Conservation (phyloP, 2,113 vertebrate genomes). For the Turdus rufiventris region DNA sequence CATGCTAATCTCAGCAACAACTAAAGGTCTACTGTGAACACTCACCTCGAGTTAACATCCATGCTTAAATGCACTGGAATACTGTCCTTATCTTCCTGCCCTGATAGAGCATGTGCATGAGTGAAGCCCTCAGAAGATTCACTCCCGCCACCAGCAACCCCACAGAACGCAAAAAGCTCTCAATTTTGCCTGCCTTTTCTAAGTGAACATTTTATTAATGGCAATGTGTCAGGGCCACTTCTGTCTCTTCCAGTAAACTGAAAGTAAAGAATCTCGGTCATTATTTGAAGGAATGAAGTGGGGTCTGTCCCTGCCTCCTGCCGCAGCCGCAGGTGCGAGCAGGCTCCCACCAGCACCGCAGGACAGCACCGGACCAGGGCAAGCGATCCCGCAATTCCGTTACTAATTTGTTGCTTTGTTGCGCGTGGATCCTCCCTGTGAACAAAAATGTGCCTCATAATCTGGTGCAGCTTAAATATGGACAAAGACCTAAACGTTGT, state of each 20-base stretch:
- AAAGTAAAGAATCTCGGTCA: background rate
- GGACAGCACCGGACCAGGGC: no score
- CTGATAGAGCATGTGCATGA: accelerated
- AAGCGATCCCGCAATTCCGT: no score
- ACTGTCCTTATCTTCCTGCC: background rate
- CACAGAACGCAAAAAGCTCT: background rate
- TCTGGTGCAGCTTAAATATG: no score
- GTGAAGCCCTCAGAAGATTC: background rate
- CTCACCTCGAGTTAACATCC: background rate
- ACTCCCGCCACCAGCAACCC: background rate
- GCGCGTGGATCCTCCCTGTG: no score
- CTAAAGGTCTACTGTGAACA: background rate
- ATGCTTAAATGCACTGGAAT: background rate
- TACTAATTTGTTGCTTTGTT: no score
- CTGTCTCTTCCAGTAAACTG: background rate
- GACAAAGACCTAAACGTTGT: no score
- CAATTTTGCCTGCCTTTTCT: background rate
- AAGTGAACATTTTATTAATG: background rate
- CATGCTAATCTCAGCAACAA: background rate
- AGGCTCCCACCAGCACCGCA: no score
- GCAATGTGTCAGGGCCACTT: accelerated
- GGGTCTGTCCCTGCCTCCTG: no score
- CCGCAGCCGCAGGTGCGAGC: no score
- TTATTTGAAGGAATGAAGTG: background rate
- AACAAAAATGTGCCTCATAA: no score